Base-by-base conservation (phyloP, 2,797 vertebrate genomes). In the Euthynnus affinis region DNA sequence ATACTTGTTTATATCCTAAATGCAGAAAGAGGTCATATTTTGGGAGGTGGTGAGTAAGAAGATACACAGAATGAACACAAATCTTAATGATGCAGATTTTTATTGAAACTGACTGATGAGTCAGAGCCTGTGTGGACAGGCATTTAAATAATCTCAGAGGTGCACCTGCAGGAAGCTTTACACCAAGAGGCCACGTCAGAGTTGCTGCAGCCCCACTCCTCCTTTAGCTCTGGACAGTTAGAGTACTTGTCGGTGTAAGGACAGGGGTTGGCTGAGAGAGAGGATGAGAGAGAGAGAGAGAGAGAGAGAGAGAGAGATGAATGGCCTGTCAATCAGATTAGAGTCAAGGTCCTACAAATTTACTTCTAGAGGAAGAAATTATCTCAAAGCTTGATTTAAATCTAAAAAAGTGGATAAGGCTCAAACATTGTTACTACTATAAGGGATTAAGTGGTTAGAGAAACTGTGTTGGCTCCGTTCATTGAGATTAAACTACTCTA, bases 101-200 rank as follows among this genome's bases (percentile, higher is more conserved):
- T 66, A 48, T 65, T 89, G 37, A 85, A 64, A 53, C 1, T 23
- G 46, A 46, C 37, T 9, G 37, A 69, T 29, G 53, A 66, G 53
- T 61, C 52, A 13, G 22, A 70, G 51, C 27, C 15, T 56, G 18
- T 23, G 48, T 52, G 13, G 42, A 2, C 8, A 0, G 9, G 14
- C 3, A 13, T 67, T 89, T 49, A 89, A 32, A 62, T 22, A 8
- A 89, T 90, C 66, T 89, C 15, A 29, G 1, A 53, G 34, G 32
- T 69, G 73, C 91, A 93, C 46, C 68, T 88, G 87, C 90, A 93
- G 70, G 87, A 89, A 55, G 85, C 81, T 0, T 69, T 60, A 53
- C 89, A 92, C 90, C 79, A 91, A 3, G 76, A 64, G 6, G 68
- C 83, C 34, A 92, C 70, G 0, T 73, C 1, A 0, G 0, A 1